Percentiles rank a stretch among this genome's conserved stretches.
These are phyloP conservation scores for Meandrusa payeni DNA, from an alignment of 2,888 invertebrate species.

Conservation along the genomic window DNA sequence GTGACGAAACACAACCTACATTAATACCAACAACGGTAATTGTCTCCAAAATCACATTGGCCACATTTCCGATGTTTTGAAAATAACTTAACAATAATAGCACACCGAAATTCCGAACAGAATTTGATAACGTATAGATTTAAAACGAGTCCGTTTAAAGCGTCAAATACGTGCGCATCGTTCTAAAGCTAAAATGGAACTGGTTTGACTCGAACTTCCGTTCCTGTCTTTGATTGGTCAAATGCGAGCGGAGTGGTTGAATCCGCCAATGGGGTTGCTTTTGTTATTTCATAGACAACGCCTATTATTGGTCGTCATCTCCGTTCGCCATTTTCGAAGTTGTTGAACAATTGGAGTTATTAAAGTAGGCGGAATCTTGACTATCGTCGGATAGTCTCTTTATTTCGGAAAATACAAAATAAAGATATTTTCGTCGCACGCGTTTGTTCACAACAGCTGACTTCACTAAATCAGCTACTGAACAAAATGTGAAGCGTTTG, in stretches of 20 bases:
- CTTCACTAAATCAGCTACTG: slow-evolving; percentile 38
- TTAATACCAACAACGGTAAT: slow-evolving; percentile 28
- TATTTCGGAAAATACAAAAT: slow-evolving; percentile 45
- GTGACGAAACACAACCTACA: slow-evolving; percentile 71
- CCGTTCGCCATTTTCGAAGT: slow-evolving; percentile 74
- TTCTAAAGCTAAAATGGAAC: slow-evolving; percentile 67
- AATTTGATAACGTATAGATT: slow-evolving; percentile 28
- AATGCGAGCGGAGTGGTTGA: slow-evolving; percentile 41
- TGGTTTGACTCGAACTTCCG: slow-evolving; percentile 68
- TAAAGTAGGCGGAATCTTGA: slow-evolving; percentile 63
- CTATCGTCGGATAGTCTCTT: slow-evolving; percentile 14
- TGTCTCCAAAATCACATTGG: slow-evolving; percentile 22
- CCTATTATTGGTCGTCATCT: slow-evolving; percentile 66
- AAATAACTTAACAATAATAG: slow-evolving; percentile 12
- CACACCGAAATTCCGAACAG: slow-evolving; percentile 23
- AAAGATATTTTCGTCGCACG: slow-evolving; percentile 54
- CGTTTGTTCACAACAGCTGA: slow-evolving; percentile 54
- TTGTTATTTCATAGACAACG: slow-evolving; percentile 50
- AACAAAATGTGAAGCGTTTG: slow-evolving; percentile 15
- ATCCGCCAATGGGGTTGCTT: slow-evolving; percentile 50
- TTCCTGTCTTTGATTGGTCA: slow-evolving; percentile 58
- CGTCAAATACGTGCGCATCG: slow-evolving; percentile 46
- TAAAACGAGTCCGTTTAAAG: slow-evolving; percentile 4
- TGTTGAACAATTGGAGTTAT: slow-evolving; percentile 67
- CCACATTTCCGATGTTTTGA: slow-evolving; percentile 21